Conservation (phyloP, 1,140 invertebrate species). For the Atta colombica region DNA sequence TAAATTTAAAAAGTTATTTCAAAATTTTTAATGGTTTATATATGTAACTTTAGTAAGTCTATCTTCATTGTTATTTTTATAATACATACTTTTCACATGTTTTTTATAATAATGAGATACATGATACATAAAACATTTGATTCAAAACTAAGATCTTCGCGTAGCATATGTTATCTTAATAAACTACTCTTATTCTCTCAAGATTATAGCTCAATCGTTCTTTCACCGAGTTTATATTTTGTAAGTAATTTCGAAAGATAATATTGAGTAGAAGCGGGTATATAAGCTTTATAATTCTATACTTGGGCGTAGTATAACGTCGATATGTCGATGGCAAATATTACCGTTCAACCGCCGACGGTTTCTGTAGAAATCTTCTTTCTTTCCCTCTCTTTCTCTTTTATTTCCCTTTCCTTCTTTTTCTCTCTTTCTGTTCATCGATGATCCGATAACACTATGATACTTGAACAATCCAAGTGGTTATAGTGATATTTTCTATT, state of each 20-base stretch:
- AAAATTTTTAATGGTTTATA: neutral
- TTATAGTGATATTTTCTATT: constrained; percentile 38
- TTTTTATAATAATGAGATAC: constrained; percentile 15
- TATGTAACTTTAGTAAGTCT: neutral
- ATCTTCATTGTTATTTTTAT: neutral
- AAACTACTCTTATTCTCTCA: constrained; percentile 8
- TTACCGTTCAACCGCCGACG: constrained; percentile 4
- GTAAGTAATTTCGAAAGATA: constrained; percentile 50
- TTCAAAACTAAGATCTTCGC: constrained; percentile 7
- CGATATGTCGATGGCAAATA: constrained; percentile 56
- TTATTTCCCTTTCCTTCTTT: neutral
- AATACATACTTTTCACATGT: too few relatives aligned
- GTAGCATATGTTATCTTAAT: constrained; percentile 40
- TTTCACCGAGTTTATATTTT: constrained; percentile 49
- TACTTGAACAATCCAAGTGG: constrained; percentile 38
- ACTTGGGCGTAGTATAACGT: constrained; percentile 25
- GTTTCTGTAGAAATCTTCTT: constrained; percentile 27
- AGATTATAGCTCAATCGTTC: neutral
- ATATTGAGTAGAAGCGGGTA: constrained; percentile 5
- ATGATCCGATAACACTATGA: constrained; percentile 30
- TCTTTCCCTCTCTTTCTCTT: neutral
- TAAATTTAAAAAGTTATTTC: neutral
- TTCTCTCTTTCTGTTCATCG: neutral
- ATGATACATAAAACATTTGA: neutral
- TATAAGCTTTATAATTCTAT: constrained; percentile 46